phyloP scores from a whole-genome alignment of 1,140 invertebrate genomes.

The Drosophila fuyamai region DNA sequence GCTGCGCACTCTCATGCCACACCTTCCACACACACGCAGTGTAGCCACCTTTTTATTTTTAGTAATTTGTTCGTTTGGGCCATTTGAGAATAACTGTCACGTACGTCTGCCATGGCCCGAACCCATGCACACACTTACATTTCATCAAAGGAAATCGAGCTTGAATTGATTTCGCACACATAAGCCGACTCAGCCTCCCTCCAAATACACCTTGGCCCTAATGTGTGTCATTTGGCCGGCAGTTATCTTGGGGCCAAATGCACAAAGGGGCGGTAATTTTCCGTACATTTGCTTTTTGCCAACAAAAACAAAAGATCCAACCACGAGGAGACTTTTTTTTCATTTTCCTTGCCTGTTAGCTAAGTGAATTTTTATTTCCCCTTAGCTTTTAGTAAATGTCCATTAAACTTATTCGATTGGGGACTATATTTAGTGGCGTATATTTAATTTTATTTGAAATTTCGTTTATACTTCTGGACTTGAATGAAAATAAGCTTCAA shows the following conservation, averaged over 20 bases:
- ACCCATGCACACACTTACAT: slow-evolving; percentile 38
- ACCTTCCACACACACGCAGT: slow-evolving; percentile 8
- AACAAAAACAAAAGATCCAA: slow-evolving; percentile 8
- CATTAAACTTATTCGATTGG: slow-evolving; percentile 47
- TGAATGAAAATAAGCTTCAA: too few relatives aligned
- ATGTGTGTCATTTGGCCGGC: slow-evolving; percentile 71
- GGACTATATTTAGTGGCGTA: slow-evolving; percentile 7
- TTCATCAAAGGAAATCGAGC: slow-evolving; percentile 76
- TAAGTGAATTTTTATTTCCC: slow-evolving; percentile 68
- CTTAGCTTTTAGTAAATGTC: slow-evolving; percentile 55
- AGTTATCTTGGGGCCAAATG: slow-evolving; percentile 65
- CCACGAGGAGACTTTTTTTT: slow-evolving; percentile 4
- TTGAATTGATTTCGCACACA: slow-evolving; percentile 71
- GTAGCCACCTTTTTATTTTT: slow-evolving; percentile 22
- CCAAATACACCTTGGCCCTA: slow-evolving; percentile 51
- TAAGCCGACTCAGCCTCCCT: slow-evolving; percentile 9
- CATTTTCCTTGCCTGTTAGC: slow-evolving; percentile 39
- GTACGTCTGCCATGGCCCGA: slow-evolving; percentile 34
- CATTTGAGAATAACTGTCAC: slow-evolving; percentile 65
- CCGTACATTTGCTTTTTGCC: slow-evolving; percentile 19
- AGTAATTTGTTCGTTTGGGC: slow-evolving; percentile 22
- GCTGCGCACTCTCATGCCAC: not conserved
- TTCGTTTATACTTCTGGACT: not conserved
- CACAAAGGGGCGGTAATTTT: slow-evolving; percentile 67
- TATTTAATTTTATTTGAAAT: slow-evolving; percentile 40